A percentile compares a stretch with the other conserved stretches of the same genome.
These are phyloP conservation scores for Drosophila meridiana DNA, from an alignment of 2,888 invertebrate species.

Conservation along the genomic window DNA sequence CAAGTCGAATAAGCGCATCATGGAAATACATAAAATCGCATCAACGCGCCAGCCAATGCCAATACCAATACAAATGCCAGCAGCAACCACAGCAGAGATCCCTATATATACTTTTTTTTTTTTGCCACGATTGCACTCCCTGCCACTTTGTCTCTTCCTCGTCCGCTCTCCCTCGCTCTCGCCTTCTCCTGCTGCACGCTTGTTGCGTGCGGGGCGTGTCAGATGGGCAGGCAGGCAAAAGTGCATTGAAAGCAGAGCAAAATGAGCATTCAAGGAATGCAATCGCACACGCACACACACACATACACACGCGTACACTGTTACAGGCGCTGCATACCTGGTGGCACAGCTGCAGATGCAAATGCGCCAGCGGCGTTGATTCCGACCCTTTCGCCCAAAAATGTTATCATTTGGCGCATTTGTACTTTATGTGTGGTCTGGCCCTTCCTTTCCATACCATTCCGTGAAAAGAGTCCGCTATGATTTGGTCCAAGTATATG, in stretches of 20 bases:
- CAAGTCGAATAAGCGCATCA: slow-evolving; percentile 77
- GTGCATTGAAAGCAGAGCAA: slow-evolving; percentile 53
- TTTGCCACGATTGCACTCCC: neutral
- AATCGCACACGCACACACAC: slow-evolving; percentile 51
- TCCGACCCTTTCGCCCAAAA: slow-evolving; percentile 36
- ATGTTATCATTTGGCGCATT: slow-evolving; percentile 73
- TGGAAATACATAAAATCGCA: slow-evolving; percentile 77
- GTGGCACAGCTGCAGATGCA: slow-evolving; percentile 17
- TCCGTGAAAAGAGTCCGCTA: neutral
- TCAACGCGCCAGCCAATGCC: slow-evolving; percentile 53
- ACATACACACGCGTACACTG: slow-evolving; percentile 7
- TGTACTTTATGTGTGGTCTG: slow-evolving; percentile 49
- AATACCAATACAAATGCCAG: slow-evolving; percentile 12
- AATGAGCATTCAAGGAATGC: slow-evolving; percentile 76
- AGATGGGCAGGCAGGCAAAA: slow-evolving; percentile 26
- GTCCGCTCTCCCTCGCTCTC: neutral
- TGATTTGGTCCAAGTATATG: neutral
- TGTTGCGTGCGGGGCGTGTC: slow-evolving; percentile 18
- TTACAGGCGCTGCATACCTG: slow-evolving; percentile 10
- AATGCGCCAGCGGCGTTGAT: slow-evolving; percentile 14
- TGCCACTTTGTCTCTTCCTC: neutral
- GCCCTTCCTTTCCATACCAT: neutral
- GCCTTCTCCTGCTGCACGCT: neutral
- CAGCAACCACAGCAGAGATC: slow-evolving; percentile 13
- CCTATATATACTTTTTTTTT: neutral